Percentiles rank a stretch among this genome's conserved stretches.
These are phyloP conservation scores for Anorthoa munda DNA, from an alignment of 2,888 invertebrate genomes.

Conservation along the genomic window DNA sequence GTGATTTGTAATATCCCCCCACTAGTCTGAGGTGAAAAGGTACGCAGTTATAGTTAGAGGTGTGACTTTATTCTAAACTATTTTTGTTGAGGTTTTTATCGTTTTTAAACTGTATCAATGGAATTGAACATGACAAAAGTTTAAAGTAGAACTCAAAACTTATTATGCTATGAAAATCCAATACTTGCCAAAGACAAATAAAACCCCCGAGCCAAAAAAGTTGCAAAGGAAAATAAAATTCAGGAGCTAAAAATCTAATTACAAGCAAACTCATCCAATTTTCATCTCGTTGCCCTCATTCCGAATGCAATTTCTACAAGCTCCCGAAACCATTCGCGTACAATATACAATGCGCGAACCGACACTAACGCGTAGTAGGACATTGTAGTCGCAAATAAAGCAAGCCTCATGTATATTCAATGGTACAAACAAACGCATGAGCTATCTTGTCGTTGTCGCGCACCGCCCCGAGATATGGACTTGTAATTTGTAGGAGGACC, in stretches of 20 bases:
- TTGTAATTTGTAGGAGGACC: conserved; percentile 60
- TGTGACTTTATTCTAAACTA: conserved; percentile 36
- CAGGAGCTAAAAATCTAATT: background rate
- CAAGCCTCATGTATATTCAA: conserved; percentile 86
- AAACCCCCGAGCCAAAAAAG: background rate
- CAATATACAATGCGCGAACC: conserved; percentile 74
- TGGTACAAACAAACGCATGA: conserved; percentile 76
- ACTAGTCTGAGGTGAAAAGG: conserved; percentile 71
- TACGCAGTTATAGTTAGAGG: conserved; percentile 39
- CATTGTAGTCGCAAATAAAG: conserved; percentile 77
- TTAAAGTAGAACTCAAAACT: too few species aligned
- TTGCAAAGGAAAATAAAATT: background rate
- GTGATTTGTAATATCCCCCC: conserved; percentile 83
- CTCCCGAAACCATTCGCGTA: conserved; percentile 61
- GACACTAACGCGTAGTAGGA: conserved; percentile 75
- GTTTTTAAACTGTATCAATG: background rate
- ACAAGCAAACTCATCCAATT: background rate
- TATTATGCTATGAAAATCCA: background rate
- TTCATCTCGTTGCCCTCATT: conserved; percentile 37
- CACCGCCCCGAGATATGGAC: conserved; percentile 68
- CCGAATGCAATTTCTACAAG: conserved; percentile 37
- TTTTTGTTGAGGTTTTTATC: background rate
- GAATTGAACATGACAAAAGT: background rate
- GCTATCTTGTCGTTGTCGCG: conserved; percentile 72
- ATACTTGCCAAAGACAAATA: background rate